phyloP scores from a whole-genome alignment of 92 coral and sea anemone species.

The Siderastrea radians region DNA sequence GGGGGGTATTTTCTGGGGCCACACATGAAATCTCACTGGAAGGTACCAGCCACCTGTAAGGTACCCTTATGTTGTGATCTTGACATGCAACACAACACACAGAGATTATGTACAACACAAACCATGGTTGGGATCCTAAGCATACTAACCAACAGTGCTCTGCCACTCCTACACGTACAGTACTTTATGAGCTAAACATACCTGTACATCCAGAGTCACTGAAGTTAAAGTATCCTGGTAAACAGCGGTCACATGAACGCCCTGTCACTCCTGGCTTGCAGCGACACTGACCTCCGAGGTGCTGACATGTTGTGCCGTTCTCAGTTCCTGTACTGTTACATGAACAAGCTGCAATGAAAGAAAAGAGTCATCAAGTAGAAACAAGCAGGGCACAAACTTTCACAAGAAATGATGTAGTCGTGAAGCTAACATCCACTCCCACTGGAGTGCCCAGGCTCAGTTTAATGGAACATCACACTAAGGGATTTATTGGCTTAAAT shows the following conservation, averaged over 20 bases:
- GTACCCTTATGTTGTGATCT: no score
- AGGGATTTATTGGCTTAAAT: no score
- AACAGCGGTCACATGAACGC: constrained; percentile 85
- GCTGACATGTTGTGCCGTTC: constrained; percentile 73
- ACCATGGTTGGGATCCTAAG: no score
- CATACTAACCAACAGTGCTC: no score
- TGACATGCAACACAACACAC: no score
- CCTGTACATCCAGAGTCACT: constrained; percentile 90
- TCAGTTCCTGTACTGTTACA: constrained; percentile 82
- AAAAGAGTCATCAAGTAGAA: background rate
- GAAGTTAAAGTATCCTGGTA: constrained; percentile 90
- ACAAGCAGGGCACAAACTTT: background rate
- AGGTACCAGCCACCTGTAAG: no score
- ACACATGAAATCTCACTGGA: no score
- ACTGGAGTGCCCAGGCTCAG: no score
- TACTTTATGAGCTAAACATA: constrained; percentile 39
- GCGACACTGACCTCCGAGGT: constrained; percentile 92
- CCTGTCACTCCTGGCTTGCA: constrained; percentile 98
- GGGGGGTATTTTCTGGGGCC: no score
- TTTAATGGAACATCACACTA: no score
- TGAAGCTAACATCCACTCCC: no score
- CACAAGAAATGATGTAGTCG: background rate
- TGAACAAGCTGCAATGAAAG: constrained; percentile 71
- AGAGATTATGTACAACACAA: no score
- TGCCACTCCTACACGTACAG: background rate